A percentile compares a stretch with the other conserved stretches of the same genome.
Evolutionary conservation across 92 coral and sea anemone genomes (phyloP).

Genomic region (Parazoanthus atlanticus): DNA sequence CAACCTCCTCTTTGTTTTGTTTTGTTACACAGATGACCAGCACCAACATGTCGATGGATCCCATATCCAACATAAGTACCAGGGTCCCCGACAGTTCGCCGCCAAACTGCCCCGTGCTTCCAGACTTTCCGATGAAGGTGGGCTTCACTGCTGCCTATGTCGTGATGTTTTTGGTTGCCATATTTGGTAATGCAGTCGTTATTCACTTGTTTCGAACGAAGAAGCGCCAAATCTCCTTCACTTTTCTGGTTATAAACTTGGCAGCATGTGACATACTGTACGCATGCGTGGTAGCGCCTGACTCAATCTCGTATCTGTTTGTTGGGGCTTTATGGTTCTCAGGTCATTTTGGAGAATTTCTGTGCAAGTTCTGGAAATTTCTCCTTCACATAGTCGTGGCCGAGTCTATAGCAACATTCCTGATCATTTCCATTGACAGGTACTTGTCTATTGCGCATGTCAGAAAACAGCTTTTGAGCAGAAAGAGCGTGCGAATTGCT

Average conservation of each 20-base stretch:
- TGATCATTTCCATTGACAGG: slow-evolving; percentile 30
- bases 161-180: slow-evolving; percentile 16
- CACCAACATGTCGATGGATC: background rate
- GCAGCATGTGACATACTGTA: slow-evolving; percentile 39
- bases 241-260: slow-evolving; percentile 24
- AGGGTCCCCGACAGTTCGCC: background rate
- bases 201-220: slow-evolving; percentile 18
- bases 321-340: slow-evolving; percentile 17
- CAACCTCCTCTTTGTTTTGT: background rate
- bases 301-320: slow-evolving; percentile 15
- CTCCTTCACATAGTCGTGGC: slow-evolving; percentile 13
- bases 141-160: slow-evolving; percentile 26
- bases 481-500: slow-evolving; percentile 9
- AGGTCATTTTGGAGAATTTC: slow-evolving; percentile 20
- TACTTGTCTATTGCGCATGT: slow-evolving; percentile 44
- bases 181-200: slow-evolving; percentile 24
- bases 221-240: slow-evolving; percentile 16
- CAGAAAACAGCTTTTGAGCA: slow-evolving; percentile 27
- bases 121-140: slow-evolving; percentile 17
- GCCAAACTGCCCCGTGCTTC: background rate
- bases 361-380: slow-evolving; percentile 28
- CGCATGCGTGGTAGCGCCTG: slow-evolving; percentile 27
- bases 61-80: background rate
- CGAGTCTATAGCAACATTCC: slow-evolving; percentile 15
- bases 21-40: background rate